Base-by-base conservation (phyloP, 2,113 vertebrate species). In the Podarcis cretensis region DNA sequence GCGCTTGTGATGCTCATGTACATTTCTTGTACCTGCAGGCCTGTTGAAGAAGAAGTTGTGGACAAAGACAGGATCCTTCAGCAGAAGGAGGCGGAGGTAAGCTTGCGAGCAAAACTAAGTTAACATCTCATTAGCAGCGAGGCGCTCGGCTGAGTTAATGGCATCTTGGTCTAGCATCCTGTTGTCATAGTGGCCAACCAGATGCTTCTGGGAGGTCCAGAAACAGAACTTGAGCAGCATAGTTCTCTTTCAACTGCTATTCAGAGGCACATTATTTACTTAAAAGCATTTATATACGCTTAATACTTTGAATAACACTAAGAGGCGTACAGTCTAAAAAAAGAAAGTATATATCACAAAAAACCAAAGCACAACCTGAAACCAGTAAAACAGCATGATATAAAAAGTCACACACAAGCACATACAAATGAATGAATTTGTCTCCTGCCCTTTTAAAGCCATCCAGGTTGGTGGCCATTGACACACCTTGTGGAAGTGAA, bases 11-110 rank as follows among this genome's bases (percentile, higher is more conserved):
- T 20, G 10, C 88, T 81, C 77, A 1, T 14, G 18, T 1, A 2
- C 89, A 1, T 84, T 71, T 57, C 92, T 89, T 91, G 35, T 94
- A 4, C 89, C 90, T 80, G 84, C 86, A 99, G 98, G 89, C 97
- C 97, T 77, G 98, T 96, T 87, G 98, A 98, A 89, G 98, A 98
- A 87, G 98, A 98, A 43, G 98, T 98, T 81, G 66, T 98, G 90
- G 98, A 99, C 94, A 99, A 99, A 91, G 98, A 99, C 89, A 98
- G 98, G 97, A 99, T 99, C 92, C 97, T 99, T 81, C 94, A 98
- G 92, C 98, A 99, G 96, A 99, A 99, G 54, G 98, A 99, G 92
- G 98, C 98, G 14, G 98, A 99, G 98, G 98, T 99, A 93, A 96
- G 96, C 80, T 13, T 8, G 9, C 5, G 35, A 27, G 32, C 80